Percentiles rank a stretch among this genome's conserved stretches.
Conservation (phyloP, 2,888 invertebrate genomes). For the Colostygia pectinataria region DNA sequence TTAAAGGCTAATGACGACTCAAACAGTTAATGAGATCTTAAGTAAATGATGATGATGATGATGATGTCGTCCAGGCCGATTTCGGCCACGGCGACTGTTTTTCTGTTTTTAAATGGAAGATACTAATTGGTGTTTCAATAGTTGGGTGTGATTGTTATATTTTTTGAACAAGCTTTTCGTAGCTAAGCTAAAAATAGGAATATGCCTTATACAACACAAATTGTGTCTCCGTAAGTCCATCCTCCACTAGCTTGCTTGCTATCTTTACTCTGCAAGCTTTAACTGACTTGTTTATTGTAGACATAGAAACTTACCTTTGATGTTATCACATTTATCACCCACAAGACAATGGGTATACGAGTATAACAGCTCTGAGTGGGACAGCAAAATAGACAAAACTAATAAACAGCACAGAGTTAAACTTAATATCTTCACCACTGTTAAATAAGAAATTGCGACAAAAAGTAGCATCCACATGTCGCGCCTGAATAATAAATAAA, state of each 20-base stretch:
- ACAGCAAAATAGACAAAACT: not conserved
- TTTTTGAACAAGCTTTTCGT: too few species aligned
- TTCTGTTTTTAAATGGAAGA: too few species aligned
- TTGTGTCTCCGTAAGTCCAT: not conserved
- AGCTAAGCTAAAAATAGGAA: too few species aligned
- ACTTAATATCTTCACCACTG: too few species aligned
- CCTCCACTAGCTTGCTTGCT: not conserved
- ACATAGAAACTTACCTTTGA: not conserved
- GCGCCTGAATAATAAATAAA: not conserved
- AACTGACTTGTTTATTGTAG: constrained; percentile 2
- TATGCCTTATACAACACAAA: too few species aligned
- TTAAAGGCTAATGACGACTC: too few species aligned
- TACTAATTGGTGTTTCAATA: too few species aligned
- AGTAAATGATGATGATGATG: too few species aligned
- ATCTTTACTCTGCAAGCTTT: constrained; percentile 2
- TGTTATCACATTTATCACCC: constrained; percentile 4
- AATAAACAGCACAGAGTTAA: not conserved
- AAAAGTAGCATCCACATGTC: not conserved
- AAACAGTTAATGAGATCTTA: too few species aligned
- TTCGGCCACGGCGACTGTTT: too few species aligned
- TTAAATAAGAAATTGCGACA: not conserved
- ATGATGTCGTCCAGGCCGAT: too few species aligned
- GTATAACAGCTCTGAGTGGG: not conserved
- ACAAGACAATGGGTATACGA: not conserved
- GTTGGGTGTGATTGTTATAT: too few species aligned